These are phyloP conservation scores for Cylloceria caligata DNA, from an alignment of 2,888 invertebrate genomes.

Conservation along the genomic window DNA sequence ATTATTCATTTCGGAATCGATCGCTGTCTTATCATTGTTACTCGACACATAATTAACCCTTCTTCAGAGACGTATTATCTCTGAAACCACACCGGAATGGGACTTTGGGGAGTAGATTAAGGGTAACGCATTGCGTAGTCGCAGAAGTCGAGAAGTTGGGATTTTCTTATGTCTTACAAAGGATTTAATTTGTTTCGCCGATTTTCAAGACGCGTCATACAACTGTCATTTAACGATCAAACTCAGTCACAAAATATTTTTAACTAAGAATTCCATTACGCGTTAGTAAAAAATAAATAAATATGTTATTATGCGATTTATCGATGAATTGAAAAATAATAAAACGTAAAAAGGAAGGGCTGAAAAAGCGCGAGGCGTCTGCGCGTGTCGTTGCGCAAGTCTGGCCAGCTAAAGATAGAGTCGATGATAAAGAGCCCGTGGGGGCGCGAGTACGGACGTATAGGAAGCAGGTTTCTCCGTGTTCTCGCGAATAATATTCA, in stretches of 20 bases:
- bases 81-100: too few species aligned
- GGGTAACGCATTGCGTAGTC: too few species aligned
- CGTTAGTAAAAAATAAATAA: not conserved
- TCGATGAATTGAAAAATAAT: slow-evolving; percentile 3
- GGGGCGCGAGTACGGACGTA: slow-evolving; percentile 50
- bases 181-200: too few species aligned
- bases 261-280: not conserved
- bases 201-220: too few species aligned
- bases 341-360: slow-evolving; percentile 43
- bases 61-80: too few species aligned
- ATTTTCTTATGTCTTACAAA: too few species aligned
- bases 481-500: slow-evolving; percentile 68
- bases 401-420: slow-evolving; percentile 63
- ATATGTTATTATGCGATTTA: not conserved
- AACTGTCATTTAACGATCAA: too few species aligned
- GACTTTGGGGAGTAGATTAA: too few species aligned
- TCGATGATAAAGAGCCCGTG: slow-evolving; percentile 46
- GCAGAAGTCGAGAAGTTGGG: too few species aligned
- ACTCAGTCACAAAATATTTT: not conserved
- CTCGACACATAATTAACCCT: too few species aligned
- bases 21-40: too few species aligned
- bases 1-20: too few species aligned
- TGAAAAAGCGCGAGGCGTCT: slow-evolving; percentile 62
- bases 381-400: slow-evolving; percentile 65
- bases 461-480: slow-evolving; percentile 50